Evolutionary conservation across 2,113 vertebrate genomes (phyloP).

Genomic region (Limnothrissa miodon): DNA sequence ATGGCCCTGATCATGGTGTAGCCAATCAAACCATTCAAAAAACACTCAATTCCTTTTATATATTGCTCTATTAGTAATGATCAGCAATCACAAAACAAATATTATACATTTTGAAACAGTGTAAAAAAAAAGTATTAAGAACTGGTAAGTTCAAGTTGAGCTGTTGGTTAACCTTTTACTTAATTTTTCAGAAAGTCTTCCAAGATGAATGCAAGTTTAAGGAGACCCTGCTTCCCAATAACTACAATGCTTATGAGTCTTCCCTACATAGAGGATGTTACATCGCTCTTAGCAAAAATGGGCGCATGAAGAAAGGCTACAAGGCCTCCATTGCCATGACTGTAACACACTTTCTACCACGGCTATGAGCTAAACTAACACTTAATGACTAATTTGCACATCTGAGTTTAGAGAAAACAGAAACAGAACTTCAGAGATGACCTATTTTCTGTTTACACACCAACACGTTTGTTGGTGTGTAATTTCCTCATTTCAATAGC

Average conservation of each 20-base stretch:
- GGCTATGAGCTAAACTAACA: conserved; percentile 80
- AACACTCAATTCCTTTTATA: not conserved
- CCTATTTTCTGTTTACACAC: conserved; percentile 65
- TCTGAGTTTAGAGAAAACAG: conserved; percentile 65
- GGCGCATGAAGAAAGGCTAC: conserved; percentile 86
- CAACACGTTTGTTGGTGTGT: too few relatives aligned
- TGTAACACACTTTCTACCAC: conserved; percentile 93
- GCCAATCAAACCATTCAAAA: not conserved
- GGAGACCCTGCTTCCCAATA: conserved; percentile 89
- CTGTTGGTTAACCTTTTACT: not conserved
- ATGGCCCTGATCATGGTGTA: too few relatives aligned
- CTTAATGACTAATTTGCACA: conserved; percentile 82
- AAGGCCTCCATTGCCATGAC: conserved; percentile 90
- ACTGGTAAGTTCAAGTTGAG: not conserved
- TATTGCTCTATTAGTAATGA: not conserved
- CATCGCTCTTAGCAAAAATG: conserved; percentile 90
- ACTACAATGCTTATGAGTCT: conserved; percentile 95
- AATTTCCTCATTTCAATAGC: conserved; percentile 63
- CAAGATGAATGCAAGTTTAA: conserved; percentile 93
- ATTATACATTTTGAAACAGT: not conserved
- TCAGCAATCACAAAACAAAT: not conserved
- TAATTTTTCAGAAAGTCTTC: conserved; percentile 80
- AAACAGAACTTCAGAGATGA: conserved; percentile 56
- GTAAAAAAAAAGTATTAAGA: not conserved
- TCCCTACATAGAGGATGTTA: conserved; percentile 78